Evolutionary conservation across 2,888 invertebrate species (phyloP).

Genomic region (Copidosoma aretas): DNA sequence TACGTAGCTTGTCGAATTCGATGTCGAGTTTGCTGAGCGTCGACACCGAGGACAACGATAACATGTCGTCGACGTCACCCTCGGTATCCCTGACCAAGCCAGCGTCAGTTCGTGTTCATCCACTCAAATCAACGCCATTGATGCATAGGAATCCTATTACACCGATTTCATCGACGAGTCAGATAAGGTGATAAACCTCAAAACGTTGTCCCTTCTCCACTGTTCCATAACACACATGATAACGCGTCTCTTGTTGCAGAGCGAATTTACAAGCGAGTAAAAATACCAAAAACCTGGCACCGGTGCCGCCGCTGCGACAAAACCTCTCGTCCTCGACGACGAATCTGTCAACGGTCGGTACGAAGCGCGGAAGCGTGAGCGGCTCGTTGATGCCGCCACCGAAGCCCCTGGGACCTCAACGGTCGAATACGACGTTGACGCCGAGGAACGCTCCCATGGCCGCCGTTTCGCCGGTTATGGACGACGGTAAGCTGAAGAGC

Average conservation of each 20-base stretch:
- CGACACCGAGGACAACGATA: slow-evolving; percentile 51
- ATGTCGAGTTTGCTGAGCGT: slow-evolving; percentile 53
- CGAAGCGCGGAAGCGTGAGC: slow-evolving; percentile 25
- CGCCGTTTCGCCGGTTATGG: slow-evolving; percentile 59
- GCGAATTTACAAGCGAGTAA: slow-evolving; percentile 56
- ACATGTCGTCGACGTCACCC: slow-evolving; percentile 48
- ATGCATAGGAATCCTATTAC: slow-evolving; percentile 57
- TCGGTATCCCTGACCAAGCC: slow-evolving; percentile 55
- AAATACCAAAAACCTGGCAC: slow-evolving; percentile 56
- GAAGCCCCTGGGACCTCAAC: slow-evolving; percentile 58
- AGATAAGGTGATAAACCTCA: slow-evolving; percentile 47
- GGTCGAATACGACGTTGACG: slow-evolving; percentile 59
- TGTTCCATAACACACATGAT: neutral
- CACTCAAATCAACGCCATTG: slow-evolving; percentile 58
- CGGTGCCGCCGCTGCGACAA: slow-evolving; percentile 58
- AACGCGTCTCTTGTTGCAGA: slow-evolving; percentile 30
- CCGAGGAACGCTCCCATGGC: slow-evolving; percentile 60
- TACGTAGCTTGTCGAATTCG: slow-evolving; percentile 59
- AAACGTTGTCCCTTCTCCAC: no score
- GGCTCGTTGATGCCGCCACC: slow-evolving; percentile 35
- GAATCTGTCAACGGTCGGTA: slow-evolving; percentile 38
- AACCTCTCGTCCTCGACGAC: slow-evolving; percentile 54
- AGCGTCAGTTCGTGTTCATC: slow-evolving; percentile 57
- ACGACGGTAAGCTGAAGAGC: slow-evolving; percentile 56
- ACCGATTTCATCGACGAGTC: slow-evolving; percentile 57